phyloP scores from a whole-genome alignment of 2,113 vertebrate genomes.

The Macquaria australasica region DNA sequence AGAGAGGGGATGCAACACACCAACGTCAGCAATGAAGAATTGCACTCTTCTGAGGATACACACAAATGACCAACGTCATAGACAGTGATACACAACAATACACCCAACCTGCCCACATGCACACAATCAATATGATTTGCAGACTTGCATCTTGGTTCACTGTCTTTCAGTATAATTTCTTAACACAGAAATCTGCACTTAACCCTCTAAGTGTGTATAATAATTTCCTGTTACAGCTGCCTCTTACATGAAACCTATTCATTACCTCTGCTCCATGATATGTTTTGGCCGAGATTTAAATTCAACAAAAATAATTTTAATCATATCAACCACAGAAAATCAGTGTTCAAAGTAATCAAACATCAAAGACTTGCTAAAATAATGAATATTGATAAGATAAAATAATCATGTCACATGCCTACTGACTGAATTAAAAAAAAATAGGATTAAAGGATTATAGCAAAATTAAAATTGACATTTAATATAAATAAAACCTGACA shows the following conservation, averaged over 20 bases:
- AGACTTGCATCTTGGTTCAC: not conserved
- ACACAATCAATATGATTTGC: not conserved
- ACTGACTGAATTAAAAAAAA: constrained; percentile 40
- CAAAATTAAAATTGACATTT: constrained; percentile 16
- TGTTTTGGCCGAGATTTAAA: constrained; percentile 31
- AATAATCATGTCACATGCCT: constrained; percentile 49
- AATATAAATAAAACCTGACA: constrained; percentile 20
- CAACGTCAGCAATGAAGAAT: not conserved
- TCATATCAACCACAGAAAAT: constrained; percentile 38
- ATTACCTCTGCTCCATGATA: not conserved
- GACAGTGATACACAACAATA: not conserved
- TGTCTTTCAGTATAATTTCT: not conserved
- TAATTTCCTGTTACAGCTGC: not conserved
- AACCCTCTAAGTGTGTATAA: not conserved
- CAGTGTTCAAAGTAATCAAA: constrained; percentile 44
- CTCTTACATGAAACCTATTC: not conserved
- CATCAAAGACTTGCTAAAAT: constrained; percentile 59
- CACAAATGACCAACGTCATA: not conserved
- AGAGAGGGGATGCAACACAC: constrained; percentile 23
- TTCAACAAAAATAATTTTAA: constrained; percentile 25
- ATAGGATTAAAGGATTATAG: constrained; percentile 54
- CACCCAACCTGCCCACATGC: not conserved
- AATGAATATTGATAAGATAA: constrained; percentile 60
- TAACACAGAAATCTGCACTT: not conserved
- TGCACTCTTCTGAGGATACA: constrained; percentile 15